Evolutionary conservation across 1,140 invertebrate genomes (phyloP), one percentile per base, ranked within the genome.

Genomic region (Hirudo medicinalis): DNA sequence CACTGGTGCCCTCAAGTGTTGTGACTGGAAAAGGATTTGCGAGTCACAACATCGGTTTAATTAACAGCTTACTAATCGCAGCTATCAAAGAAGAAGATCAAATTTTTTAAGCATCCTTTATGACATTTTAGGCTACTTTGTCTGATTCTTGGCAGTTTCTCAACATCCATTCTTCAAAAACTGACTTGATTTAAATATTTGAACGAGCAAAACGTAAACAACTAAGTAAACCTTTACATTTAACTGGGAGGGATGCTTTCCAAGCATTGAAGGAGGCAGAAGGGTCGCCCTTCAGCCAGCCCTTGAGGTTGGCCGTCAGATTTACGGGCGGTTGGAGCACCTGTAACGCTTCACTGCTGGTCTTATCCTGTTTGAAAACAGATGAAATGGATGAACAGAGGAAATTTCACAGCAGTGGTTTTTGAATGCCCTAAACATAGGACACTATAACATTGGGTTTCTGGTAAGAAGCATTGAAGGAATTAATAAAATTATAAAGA

Each of bases 271-370:
- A 92, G 4, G 87, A 87, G 76, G 90, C 87, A 69, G 86, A 85
- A 0, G 85, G 78, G 79, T 91, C 89, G 13, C 89, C 89, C 68
- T 84, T 83, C 0, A 93, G 79, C 89, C 90, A 94, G 71, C 87
- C 87, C 36, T 84, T 22, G 29, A 63, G 29, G 29, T 63, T 32
- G 22, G 57, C 57, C 8, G 57, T 63, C 57, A 63, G 20, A 22
- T 63, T 22, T 25, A 63, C 57, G 8, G 57, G 57, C 2, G 57
- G 57, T 9, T 63, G 57, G 57, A 63, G 22, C 22, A 22, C 29
- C 22, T 63, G 29, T 13, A 63, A 11, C 15, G 19, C 29, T 22
- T 22, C 57, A 32, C 29, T 32, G 19, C 57, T 63, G 29, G 57
- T 11, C 57, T 63, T 63, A 0, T 63, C 57, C 57, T 63, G 57